Percentiles rank a stretch among this genome's conserved stretches.
These are phyloP conservation scores for Camponotus pennsylvanicus DNA, from an alignment of 1,140 invertebrate genomes.

Conservation along the genomic window DNA sequence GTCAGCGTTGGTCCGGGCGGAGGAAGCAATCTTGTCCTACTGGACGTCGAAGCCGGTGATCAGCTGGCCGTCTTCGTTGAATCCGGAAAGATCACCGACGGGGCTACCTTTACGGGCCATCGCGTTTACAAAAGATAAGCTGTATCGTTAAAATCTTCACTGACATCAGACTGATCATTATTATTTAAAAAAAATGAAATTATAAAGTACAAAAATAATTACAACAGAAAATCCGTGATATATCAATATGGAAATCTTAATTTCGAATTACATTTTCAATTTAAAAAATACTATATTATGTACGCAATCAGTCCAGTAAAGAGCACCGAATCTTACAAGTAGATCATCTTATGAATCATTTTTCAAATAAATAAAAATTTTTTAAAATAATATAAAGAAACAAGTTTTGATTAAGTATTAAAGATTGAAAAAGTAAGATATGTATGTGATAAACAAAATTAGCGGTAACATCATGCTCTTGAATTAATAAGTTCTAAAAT, in stretches of 20 bases:
- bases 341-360: neutral
- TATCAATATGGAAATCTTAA: neutral
- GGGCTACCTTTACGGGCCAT: constrained; percentile 84
- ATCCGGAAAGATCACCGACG: constrained; percentile 78
- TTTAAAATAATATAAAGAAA: neutral
- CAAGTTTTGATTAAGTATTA: neutral
- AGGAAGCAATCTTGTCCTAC: constrained; percentile 82
- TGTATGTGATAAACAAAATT: neutral
- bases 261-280: neutral
- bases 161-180: neutral
- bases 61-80: constrained; percentile 83
- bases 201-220: neutral
- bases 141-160: neutral
- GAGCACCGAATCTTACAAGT: neutral
- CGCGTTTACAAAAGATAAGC: constrained; percentile 75
- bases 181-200: neutral
- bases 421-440: neutral
- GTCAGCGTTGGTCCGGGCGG: constrained; percentile 79
- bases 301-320: neutral
- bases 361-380: neutral
- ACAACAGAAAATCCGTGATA: neutral
- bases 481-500: neutral
- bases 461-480: neutral
- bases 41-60: constrained; percentile 83
- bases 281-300: neutral